Evolutionary conservation across 2,113 vertebrate genomes (phyloP).

Genomic region (Clinocottus analis): DNA sequence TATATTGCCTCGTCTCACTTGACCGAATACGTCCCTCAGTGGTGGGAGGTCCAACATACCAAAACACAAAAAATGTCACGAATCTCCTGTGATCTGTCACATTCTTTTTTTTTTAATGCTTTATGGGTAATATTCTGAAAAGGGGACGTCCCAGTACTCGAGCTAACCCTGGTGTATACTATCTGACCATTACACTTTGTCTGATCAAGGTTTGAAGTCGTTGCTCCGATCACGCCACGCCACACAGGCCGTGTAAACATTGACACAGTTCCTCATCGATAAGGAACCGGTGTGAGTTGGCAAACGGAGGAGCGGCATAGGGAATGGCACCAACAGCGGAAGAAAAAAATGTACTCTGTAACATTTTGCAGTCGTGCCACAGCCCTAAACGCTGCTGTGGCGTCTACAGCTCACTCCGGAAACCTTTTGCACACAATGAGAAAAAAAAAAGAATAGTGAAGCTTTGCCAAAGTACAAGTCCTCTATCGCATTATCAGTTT

Average conservation of each 20-base stretch:
- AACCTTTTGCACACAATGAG: too few relatives aligned
- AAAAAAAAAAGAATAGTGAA: too few relatives aligned
- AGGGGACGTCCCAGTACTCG: background rate
- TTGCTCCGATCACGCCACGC: background rate
- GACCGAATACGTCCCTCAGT: too few relatives aligned
- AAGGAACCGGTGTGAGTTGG: background rate
- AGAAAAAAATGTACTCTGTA: too few relatives aligned
- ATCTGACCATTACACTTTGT: background rate
- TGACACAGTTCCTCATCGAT: background rate
- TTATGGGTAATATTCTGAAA: background rate
- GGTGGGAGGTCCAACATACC: too few relatives aligned
- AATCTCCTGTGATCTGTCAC: background rate
- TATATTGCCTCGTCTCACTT: too few relatives aligned
- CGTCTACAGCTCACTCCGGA: too few relatives aligned
- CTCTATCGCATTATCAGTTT: background rate
- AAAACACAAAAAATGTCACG: too few relatives aligned
- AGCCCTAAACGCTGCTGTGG: background rate
- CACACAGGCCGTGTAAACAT: background rate
- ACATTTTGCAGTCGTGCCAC: background rate
- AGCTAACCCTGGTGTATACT: background rate
- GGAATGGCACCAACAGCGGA: too few relatives aligned
- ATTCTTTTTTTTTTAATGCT: background rate
- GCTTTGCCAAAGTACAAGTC: background rate
- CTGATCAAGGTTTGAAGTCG: constrained; percentile 1
- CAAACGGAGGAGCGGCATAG: constrained; percentile 3